Conservation (phyloP, 2,797 vertebrate genomes). For the Pseudomugil tenellus region DNA sequence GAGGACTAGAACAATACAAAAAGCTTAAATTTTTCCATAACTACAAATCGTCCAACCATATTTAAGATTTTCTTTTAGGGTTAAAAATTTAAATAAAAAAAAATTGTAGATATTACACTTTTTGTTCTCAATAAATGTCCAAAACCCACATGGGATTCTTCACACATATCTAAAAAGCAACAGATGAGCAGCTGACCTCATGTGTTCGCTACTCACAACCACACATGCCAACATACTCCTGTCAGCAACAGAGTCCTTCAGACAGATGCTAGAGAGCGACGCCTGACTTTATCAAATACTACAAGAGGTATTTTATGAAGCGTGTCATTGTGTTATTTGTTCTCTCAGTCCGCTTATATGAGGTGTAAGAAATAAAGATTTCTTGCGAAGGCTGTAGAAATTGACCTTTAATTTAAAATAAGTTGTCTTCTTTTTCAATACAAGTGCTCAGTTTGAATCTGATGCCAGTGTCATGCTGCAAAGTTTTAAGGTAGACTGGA, state of each 20-base stretch:
- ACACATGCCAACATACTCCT: slow-evolving; percentile 8
- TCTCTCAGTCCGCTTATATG: neutral
- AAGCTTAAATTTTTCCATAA: too few relatives aligned
- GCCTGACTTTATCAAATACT: slow-evolving; percentile 45
- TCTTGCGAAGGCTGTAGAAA: neutral
- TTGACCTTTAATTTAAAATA: neutral
- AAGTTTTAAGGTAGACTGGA: neutral
- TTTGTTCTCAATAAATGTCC: neutral
- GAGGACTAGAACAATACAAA: too few relatives aligned
- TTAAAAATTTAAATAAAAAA: too few relatives aligned
- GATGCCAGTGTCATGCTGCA: neutral
- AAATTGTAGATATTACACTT: too few relatives aligned
- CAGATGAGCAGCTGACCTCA: slow-evolving; percentile 4
- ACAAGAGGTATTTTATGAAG: slow-evolving; percentile 6
- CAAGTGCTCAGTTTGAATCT: neutral
- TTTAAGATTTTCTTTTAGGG: too few relatives aligned
- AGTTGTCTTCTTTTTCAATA: neutral
- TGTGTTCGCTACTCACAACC: neutral
- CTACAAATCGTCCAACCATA: too few relatives aligned
- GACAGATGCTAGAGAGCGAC: slow-evolving; percentile 29
- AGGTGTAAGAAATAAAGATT: neutral
- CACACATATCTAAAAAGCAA: neutral
- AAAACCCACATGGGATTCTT: neutral
- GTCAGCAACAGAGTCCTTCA: slow-evolving; percentile 23
- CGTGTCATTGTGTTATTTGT: slow-evolving; percentile 8